Percentiles rank a stretch among this genome's conserved stretches.
These are phyloP conservation scores for Silurus meridionalis DNA, from an alignment of 2,113 vertebrate species.

Conservation along the genomic window DNA sequence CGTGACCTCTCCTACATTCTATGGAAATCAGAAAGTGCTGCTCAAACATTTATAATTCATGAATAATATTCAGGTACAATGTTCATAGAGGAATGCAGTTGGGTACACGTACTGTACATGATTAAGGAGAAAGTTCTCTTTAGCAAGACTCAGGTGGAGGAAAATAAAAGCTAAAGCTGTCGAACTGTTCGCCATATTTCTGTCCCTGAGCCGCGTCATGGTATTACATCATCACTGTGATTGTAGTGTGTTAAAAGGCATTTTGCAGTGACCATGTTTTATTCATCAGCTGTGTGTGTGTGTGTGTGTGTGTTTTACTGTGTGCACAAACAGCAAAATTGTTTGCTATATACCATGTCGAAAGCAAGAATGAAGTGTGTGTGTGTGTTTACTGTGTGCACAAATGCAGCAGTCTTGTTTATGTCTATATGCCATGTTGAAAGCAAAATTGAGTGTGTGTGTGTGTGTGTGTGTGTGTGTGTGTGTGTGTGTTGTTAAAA, in stretches of 20 bases:
- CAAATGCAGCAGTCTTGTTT: too few species aligned
- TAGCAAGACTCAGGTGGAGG: constrained; percentile 21
- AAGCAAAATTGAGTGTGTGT: neutral
- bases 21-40: constrained; percentile 65
- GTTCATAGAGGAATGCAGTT: neutral
- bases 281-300: neutral
- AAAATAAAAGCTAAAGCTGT: constrained; percentile 33
- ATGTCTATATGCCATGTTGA: too few species aligned
- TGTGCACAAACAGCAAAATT: too few species aligned
- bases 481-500: too few species aligned
- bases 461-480: too few species aligned
- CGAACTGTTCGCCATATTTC: neutral
- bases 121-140: constrained; percentile 13
- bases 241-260: neutral
- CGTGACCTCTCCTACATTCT: constrained; percentile 55
- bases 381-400: neutral
- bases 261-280: neutral
- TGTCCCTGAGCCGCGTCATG: neutral
- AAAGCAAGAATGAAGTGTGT: neutral
- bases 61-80: constrained; percentile 46
- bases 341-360: too few species aligned
- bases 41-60: constrained; percentile 68
- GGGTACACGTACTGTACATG: constrained; percentile 2
- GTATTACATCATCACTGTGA: constrained; percentile 25
- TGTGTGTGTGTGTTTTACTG: neutral